These are phyloP conservation scores for Ciona savignyi DNA, from an alignment of 23 tunicate genomes.

Conservation along the genomic window DNA sequence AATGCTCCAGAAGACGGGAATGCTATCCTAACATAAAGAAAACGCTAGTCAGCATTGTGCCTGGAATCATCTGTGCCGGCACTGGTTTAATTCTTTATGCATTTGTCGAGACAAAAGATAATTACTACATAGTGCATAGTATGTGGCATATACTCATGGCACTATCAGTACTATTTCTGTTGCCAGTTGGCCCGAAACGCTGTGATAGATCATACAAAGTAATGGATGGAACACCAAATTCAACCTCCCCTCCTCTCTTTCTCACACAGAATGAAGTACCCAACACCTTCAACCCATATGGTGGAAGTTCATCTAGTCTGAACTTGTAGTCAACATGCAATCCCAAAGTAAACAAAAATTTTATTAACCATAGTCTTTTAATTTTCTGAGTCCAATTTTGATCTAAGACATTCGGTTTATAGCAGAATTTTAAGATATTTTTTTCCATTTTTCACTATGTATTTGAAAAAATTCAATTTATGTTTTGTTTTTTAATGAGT, in stretches of 20 bases:
- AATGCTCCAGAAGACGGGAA: conserved; percentile 24
- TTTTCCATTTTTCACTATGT: too few species aligned
- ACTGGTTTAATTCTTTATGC: conserved; percentile 63
- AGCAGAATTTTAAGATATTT: too few species aligned
- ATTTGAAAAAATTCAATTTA: too few species aligned
- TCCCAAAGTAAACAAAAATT: too few species aligned
- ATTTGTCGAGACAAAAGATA: conserved; percentile 66
- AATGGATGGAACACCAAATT: not conserved
- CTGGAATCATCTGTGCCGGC: conserved; percentile 61
- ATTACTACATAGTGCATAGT: conserved; percentile 83
- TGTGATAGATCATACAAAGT: not conserved
- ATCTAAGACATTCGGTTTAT: too few species aligned
- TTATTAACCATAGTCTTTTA: too few species aligned
- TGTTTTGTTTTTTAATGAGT: too few species aligned
- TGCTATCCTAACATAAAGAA: conserved; percentile 59
- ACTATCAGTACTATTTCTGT: conserved; percentile 52
- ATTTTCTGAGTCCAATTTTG: too few species aligned
- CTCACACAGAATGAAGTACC: not conserved
- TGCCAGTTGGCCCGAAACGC: conserved; percentile 40
- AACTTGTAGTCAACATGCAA: too few species aligned
- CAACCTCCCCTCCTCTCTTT: not conserved
- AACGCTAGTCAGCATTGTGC: conserved; percentile 43
- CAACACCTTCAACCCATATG: not conserved
- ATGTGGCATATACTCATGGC: conserved; percentile 90
- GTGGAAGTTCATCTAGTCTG: not conserved